phyloP scores from a whole-genome alignment of 2,888 invertebrate genomes.

The Elmis aenea region DNA sequence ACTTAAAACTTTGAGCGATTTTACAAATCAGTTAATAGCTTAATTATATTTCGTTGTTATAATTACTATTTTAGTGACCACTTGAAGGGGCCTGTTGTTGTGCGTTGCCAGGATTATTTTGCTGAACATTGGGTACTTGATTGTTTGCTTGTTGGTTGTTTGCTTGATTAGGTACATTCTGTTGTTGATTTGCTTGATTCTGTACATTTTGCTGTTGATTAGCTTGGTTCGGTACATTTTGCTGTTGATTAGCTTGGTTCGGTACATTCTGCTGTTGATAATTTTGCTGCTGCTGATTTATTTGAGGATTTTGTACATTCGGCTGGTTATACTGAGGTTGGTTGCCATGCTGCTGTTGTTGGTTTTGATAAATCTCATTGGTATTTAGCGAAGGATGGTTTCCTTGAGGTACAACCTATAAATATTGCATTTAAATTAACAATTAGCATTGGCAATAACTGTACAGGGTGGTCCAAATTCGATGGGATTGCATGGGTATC shows the following conservation, averaged over 20 bases:
- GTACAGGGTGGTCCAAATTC: no score
- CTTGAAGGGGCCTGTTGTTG: no score
- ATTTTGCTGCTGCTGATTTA: no score
- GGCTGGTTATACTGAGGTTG: slow-evolving; percentile 28
- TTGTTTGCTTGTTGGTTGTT: slow-evolving; percentile 21
- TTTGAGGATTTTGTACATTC: slow-evolving; percentile 25
- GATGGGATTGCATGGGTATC: no score
- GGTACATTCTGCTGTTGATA: slow-evolving; percentile 26
- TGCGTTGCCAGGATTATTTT: no score
- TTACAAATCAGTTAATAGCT: no score
- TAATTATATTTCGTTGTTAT: no score
- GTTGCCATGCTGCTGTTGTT: slow-evolving; percentile 9
- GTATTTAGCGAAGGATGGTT: slow-evolving; percentile 20
- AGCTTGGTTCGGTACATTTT: slow-evolving; percentile 19
- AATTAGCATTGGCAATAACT: no score
- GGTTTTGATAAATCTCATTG: slow-evolving; percentile 20
- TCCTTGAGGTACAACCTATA: no score
- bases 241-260: slow-evolving; percentile 21
- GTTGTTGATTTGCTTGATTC: slow-evolving; percentile 31
- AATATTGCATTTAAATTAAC: no score
- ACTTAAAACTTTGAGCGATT: no score
- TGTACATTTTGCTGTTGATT: slow-evolving; percentile 26
- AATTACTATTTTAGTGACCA: no score
- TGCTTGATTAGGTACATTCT: slow-evolving; percentile 23
- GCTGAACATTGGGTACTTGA: slow-evolving; percentile 15